Percentiles rank a stretch among this genome's conserved stretches.
phyloP scores from a whole-genome alignment of 2,888 invertebrate genomes.

The Spicauda simplicius region DNA sequence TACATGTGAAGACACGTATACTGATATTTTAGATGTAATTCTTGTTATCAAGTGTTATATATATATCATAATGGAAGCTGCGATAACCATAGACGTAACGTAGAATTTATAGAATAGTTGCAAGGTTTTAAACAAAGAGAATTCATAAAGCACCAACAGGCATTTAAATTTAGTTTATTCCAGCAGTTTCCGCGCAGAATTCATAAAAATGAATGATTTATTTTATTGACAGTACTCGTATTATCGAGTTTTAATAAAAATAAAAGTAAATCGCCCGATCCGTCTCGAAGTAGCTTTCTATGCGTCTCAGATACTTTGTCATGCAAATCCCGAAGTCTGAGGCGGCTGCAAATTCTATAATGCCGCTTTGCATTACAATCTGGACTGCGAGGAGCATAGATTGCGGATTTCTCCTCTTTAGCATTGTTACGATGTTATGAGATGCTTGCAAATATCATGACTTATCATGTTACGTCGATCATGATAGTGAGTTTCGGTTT shows the following conservation, averaged over 20 bases:
- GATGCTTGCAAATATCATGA: not conserved
- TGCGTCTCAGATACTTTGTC: slow-evolving; percentile 28
- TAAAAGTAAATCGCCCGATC: not conserved
- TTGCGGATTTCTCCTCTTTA: slow-evolving; percentile 19
- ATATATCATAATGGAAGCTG: too few species aligned
- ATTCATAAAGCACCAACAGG: too few species aligned
- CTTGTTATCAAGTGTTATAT: too few species aligned
- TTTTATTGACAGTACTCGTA: not conserved
- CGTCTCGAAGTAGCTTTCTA: slow-evolving; percentile 10
- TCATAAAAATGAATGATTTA: not conserved
- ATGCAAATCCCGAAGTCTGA: slow-evolving; percentile 28
- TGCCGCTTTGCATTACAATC: slow-evolving; percentile 32
- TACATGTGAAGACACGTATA: too few species aligned
- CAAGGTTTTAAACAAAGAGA: too few species aligned
- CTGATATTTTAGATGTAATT: too few species aligned
- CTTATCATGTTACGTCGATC: too few species aligned
- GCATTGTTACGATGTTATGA: not conserved
- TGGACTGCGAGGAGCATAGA: slow-evolving; percentile 27
- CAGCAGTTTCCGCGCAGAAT: not conserved
- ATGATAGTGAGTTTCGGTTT: too few species aligned
- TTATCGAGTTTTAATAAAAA: slow-evolving; percentile 3
- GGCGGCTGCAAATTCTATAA: slow-evolving; percentile 29
- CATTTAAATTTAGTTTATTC: not conserved
- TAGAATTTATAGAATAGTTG: too few species aligned
- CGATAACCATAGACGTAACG: too few species aligned